phyloP scores from a whole-genome alignment of 2,797 vertebrate genomes.

The Cephalopachus bancanus region DNA sequence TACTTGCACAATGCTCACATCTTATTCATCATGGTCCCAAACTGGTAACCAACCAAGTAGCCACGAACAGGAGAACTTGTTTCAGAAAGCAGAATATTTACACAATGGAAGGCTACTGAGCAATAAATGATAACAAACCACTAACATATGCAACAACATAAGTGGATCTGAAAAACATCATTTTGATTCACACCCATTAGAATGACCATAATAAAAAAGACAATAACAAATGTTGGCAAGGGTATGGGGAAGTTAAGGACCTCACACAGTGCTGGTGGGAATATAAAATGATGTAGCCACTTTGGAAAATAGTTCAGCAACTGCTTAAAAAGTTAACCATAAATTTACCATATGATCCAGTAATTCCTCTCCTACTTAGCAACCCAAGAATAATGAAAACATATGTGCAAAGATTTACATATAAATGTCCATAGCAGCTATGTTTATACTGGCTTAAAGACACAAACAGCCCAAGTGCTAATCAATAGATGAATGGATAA shows the following conservation, averaged over 20 bases:
- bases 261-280: background rate
- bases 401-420: background rate
- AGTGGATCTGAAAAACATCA: background rate
- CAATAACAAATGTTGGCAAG: background rate
- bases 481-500: background rate
- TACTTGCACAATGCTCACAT: background rate
- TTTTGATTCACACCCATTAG: background rate
- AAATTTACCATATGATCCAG: background rate
- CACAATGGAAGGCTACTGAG: background rate
- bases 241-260: background rate
- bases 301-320: background rate
- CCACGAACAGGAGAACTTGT: background rate
- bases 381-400: background rate
- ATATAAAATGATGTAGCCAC: background rate
- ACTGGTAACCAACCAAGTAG: background rate
- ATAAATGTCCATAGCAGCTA: background rate
- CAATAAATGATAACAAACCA: background rate
- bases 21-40: background rate
- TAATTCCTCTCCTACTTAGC: background rate
- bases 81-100: background rate
- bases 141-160: background rate
- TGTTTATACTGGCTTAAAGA: background rate
- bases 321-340: conserved; percentile 46
- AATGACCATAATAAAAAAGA: background rate
- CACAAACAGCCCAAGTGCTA: background rate